Percentiles rank a stretch among this genome's conserved stretches.
Evolutionary conservation across 2,888 invertebrate genomes (phyloP).

Genomic region (Agrilus biguttatus): DNA sequence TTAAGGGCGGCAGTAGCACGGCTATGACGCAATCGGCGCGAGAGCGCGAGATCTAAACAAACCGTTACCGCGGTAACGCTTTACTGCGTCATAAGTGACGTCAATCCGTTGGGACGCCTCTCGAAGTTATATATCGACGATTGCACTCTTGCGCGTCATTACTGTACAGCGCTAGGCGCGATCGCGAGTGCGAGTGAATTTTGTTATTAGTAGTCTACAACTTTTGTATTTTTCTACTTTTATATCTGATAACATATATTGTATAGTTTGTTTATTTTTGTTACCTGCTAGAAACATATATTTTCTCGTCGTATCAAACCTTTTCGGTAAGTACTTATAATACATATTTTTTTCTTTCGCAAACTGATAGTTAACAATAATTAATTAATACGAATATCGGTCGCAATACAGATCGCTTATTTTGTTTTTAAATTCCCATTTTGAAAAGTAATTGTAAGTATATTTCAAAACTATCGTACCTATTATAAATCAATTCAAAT

Average conservation of each 20-base stretch:
- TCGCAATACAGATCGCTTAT: too few relatives aligned
- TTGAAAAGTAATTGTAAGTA: too few relatives aligned
- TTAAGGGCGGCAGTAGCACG: constrained; percentile 37
- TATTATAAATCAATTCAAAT: too few relatives aligned
- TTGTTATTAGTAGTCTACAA: constrained; percentile 24
- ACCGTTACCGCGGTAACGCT: constrained; percentile 26
- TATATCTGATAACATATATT: constrained; percentile 25
- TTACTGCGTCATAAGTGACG: constrained; percentile 24
- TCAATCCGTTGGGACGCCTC: constrained; percentile 24
- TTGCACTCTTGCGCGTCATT: constrained; percentile 21
- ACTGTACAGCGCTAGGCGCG: constrained; percentile 27
- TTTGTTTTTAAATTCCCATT: too few relatives aligned
- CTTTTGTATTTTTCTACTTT: constrained; percentile 33
- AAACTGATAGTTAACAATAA: not conserved
- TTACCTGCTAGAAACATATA: constrained; percentile 23
- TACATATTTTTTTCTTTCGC: not conserved
- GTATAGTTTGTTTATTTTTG: constrained; percentile 30
- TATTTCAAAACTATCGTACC: too few relatives aligned
- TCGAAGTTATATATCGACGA: constrained; percentile 29
- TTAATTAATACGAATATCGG: too few relatives aligned
- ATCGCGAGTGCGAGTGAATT: constrained; percentile 23
- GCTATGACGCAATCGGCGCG: constrained; percentile 44
- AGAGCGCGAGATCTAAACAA: constrained; percentile 37
- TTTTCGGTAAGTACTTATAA: constrained; percentile 24
- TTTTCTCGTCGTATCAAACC: constrained; percentile 27